Percentiles rank a stretch among this genome's conserved stretches.
Evolutionary conservation across 1,140 invertebrate genomes (phyloP).

Genomic region (Aphelenchoides fujianensis): DNA sequence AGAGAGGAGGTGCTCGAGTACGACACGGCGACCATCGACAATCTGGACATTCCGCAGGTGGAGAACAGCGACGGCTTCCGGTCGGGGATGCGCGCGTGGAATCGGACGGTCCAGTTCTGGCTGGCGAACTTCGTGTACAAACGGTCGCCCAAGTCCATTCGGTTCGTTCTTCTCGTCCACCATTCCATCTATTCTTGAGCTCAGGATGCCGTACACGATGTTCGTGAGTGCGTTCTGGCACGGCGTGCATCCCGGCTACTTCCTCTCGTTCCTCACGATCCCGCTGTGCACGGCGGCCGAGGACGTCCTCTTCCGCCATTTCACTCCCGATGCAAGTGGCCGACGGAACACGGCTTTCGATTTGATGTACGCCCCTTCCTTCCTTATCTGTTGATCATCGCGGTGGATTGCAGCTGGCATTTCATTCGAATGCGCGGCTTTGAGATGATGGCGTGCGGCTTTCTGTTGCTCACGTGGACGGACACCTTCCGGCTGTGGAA

Average conservation of each 20-base stretch:
- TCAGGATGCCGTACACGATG: too few species aligned
- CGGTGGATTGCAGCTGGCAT: slow-evolving; percentile 73
- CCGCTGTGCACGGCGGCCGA: too few species aligned
- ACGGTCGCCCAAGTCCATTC: slow-evolving; percentile 73
- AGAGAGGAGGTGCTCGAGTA: slow-evolving; percentile 25
- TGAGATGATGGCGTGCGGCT: too few species aligned
- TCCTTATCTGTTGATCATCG: slow-evolving; percentile 54
- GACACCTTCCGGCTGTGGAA: slow-evolving; percentile 76
- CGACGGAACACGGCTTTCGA: slow-evolving; percentile 38
- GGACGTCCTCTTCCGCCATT: too few species aligned
- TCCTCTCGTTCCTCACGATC: slow-evolving; percentile 81
- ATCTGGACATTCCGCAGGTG: too few species aligned
- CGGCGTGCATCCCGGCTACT: slow-evolving; percentile 89
- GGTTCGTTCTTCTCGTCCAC: slow-evolving; percentile 65
- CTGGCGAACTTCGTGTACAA: slow-evolving; percentile 82
- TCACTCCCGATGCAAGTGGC: slow-evolving; percentile 59
- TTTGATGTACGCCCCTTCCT: slow-evolving; percentile 59
- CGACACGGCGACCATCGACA: too few species aligned
- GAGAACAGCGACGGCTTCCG: too few species aligned
- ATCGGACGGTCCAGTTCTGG: slow-evolving; percentile 92
- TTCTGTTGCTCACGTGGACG: slow-evolving; percentile 74
- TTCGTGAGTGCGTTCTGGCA: too few species aligned
- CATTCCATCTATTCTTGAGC: too few species aligned
- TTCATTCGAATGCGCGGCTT: too few species aligned
- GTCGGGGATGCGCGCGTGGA: too few species aligned